phyloP scores from a whole-genome alignment of 1,140 invertebrate species.

The Caerostris extrusa region DNA sequence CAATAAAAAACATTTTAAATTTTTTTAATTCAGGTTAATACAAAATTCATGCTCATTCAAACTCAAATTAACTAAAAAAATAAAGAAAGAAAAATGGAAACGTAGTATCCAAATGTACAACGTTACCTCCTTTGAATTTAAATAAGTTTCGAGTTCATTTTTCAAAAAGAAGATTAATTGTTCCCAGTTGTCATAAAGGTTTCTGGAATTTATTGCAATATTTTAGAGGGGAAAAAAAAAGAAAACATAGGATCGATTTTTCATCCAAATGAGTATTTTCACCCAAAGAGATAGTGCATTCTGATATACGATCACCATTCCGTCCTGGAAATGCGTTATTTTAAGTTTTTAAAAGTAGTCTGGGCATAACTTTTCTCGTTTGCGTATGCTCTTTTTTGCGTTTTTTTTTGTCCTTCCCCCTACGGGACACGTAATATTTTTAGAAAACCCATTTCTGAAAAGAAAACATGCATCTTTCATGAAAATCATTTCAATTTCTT shows the following conservation, averaged over 20 bases:
- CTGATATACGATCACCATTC: slow-evolving; percentile 28
- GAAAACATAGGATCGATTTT: background rate
- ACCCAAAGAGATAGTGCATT: background rate
- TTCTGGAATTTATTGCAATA: background rate
- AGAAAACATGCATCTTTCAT: slow-evolving; percentile 34
- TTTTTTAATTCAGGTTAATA: no score
- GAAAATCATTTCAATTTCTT: slow-evolving; percentile 13
- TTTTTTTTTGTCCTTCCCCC: background rate
- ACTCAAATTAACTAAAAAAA: no score
- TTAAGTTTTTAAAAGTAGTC: slow-evolving; percentile 16
- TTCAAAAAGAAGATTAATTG: background rate
- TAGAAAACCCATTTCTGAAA: slow-evolving; percentile 55
- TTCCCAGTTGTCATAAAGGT: background rate
- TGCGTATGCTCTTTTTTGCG: slow-evolving; percentile 8
- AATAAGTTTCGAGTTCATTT: no score
- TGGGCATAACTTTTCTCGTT: slow-evolving; percentile 57
- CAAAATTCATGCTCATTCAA: no score
- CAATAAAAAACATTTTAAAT: no score
- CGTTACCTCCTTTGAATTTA: no score
- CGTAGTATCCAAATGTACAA: no score
- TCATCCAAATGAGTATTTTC: slow-evolving; percentile 3
- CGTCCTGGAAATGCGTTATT: background rate
- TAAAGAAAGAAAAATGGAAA: no score
- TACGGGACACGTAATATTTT: slow-evolving; percentile 51
- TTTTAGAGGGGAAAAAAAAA: background rate